A percentile compares a stretch with the other conserved stretches of the same genome.
Conservation (phyloP, 2,113 vertebrate genomes). For the Gadus macrocephalus region DNA sequence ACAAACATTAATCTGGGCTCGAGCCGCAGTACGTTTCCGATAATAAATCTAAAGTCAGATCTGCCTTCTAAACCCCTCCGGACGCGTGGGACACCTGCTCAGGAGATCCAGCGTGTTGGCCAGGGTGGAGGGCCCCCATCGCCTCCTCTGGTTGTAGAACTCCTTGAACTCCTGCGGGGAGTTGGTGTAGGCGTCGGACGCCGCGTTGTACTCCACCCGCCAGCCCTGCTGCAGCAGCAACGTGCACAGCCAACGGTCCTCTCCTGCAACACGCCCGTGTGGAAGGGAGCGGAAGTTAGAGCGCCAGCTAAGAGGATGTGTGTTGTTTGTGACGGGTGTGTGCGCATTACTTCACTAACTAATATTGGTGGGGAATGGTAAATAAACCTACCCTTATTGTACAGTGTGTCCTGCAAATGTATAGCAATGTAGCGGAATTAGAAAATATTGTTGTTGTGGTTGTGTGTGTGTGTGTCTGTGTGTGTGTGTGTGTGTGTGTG, state of each 20-base stretch:
- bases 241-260: slow-evolving; percentile 82
- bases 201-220: slow-evolving; percentile 80
- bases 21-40: too few relatives aligned
- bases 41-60: too few relatives aligned
- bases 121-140: slow-evolving; percentile 79
- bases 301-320: background rate
- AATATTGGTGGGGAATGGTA: too few relatives aligned
- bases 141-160: slow-evolving; percentile 80
- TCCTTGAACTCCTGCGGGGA: slow-evolving; percentile 80
- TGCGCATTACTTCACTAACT: background rate
- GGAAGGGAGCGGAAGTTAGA: background rate
- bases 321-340: background rate
- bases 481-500: too few relatives aligned
- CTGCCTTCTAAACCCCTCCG: background rate
- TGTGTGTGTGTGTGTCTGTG: background rate
- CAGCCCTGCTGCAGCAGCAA: slow-evolving; percentile 78
- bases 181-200: slow-evolving; percentile 79
- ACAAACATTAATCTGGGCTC: background rate
- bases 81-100: slow-evolving; percentile 49
- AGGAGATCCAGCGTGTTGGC: slow-evolving; percentile 79
- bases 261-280: slow-evolving; percentile 50
- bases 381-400: too few relatives aligned
- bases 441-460: too few relatives aligned
- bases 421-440: too few relatives aligned
- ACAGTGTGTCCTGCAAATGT: too few relatives aligned